Base-by-base conservation (phyloP, 2,113 vertebrate species). In the Taurulus bubalis region DNA sequence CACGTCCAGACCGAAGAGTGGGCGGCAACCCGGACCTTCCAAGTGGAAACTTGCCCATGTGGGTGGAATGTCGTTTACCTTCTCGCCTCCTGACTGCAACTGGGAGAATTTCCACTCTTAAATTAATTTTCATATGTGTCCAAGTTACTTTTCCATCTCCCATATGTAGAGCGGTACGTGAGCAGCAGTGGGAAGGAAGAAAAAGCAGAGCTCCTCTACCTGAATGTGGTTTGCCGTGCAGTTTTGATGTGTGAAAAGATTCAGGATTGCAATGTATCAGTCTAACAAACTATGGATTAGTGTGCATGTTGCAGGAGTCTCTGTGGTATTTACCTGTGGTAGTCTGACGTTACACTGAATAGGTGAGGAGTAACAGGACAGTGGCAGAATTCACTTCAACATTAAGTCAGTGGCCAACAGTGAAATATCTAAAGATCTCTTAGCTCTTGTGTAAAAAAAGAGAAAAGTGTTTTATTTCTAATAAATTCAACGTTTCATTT, bases 31-130 rank as follows among this genome's bases (percentile, higher is more conserved):
- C 47, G 72, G 15, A 85, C 40, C 85, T 83, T 87, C 79, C 75
- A 45, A 80, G 74, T 87, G 88, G 91, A 89, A 94, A 91, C 71
- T 88, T 80, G 90, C 90, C 77, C 8, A 5, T 55, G 74, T 80
- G 74, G 9, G n/a, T 63, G 90, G 91, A 92, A 92, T 87, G 87
- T 82, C 24, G 49, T 77, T 77, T 68, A 78, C 55, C 59, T 81
- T 79, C 66, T 64, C 34, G 69, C 79, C 78, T 85, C 20, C 81
- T 85, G 20, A n/a, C 82, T 76, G 77, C 59, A 40, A 36, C 62
- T 65, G 62, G 26, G 28, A 82, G 53, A 9, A 56, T 82, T 73
- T 85, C 42, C 2, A 0, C 64, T 80, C 75, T 65, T 51, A 68
- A 87, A 66, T 72, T 69, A 82, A 62, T 80, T 67, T 71, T 63